A percentile compares a stretch with the other conserved stretches of the same genome.
phyloP scores from a whole-genome alignment of 2,888 invertebrate species.

The Melanargia galathea region DNA sequence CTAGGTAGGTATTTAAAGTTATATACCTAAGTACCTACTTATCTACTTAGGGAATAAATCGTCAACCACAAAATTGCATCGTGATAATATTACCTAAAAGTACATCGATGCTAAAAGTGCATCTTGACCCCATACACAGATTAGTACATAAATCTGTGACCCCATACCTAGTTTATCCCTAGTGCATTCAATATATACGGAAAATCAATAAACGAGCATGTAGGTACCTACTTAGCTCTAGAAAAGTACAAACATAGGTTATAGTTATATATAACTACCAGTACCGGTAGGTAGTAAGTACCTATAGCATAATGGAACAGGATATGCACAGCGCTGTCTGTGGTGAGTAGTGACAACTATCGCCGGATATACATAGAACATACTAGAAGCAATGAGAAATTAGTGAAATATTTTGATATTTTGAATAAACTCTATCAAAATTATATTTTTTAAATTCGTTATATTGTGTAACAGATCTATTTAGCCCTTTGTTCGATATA shows the following conservation, averaged over 20 bases:
- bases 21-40: neutral
- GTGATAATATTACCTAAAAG: no score
- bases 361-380: slow-evolving; percentile 62
- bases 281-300: slow-evolving; percentile 32
- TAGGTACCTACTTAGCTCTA: no score
- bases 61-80: no score
- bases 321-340: slow-evolving; percentile 56
- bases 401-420: slow-evolving; percentile 35
- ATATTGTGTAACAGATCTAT: neutral
- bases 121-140: no score
- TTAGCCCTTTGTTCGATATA: slow-evolving; percentile 42
- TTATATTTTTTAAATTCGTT: neutral
- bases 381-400: slow-evolving; percentile 55
- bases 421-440: slow-evolving; percentile 37
- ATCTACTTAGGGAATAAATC: no score
- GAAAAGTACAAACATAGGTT: slow-evolving; percentile 37
- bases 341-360: slow-evolving; percentile 51
- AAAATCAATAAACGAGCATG: slow-evolving; percentile 43
- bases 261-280: slow-evolving; percentile 7
- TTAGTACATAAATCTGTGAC: no score
- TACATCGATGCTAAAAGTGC: no score
- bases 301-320: slow-evolving; percentile 42
- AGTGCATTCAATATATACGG: slow-evolving; percentile 10
- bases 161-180: slow-evolving; percentile 1
- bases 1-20: neutral